phyloP scores from a whole-genome alignment of 2,797 vertebrate species.

The Pseudotriccus pelzelni region DNA sequence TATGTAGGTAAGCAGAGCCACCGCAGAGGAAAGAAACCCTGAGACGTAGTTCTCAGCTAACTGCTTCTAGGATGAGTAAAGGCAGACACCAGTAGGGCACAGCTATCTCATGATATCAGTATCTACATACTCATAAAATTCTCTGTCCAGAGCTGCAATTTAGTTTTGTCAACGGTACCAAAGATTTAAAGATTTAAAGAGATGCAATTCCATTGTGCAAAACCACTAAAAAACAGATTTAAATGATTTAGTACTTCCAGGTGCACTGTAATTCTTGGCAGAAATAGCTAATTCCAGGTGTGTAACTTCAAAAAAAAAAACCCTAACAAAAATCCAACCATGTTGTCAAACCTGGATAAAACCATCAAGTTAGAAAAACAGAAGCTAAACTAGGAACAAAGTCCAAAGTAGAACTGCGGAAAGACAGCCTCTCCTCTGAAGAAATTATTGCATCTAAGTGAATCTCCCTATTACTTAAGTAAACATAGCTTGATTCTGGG shows the following conservation, averaged over 20 bases:
- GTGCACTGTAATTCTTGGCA: conserved; percentile 76
- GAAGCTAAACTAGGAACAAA: conserved; percentile 69
- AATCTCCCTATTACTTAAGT: conserved; percentile 76
- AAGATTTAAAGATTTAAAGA: conserved; percentile 56
- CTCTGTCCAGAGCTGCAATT: conserved; percentile 15
- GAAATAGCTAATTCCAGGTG: conserved; percentile 78
- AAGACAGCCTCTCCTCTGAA: conserved; percentile 53
- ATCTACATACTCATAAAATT: background rate
- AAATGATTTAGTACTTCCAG: conserved; percentile 81
- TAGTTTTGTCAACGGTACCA: conserved; percentile 35
- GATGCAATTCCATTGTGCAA: conserved; percentile 53
- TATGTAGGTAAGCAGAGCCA: conserved; percentile 75
- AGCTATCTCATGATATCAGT: conserved; percentile 10
- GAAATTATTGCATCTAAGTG: conserved; percentile 67
- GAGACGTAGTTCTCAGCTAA: conserved; percentile 52
- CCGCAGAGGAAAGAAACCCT: conserved; percentile 46
- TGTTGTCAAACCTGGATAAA: conserved; percentile 80
- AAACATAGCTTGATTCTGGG: conserved; percentile 75
- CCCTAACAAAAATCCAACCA: background rate
- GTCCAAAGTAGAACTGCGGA: conserved; percentile 49
- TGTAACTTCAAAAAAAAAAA: conserved; percentile 64
- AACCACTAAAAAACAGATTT: conserved; percentile 67
- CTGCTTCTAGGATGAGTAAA: conserved; percentile 6
- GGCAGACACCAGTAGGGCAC: conserved; percentile 23
- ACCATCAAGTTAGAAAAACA: conserved; percentile 74